phyloP scores from a whole-genome alignment of 2,888 invertebrate species.

The Drosophila phalerata region DNA sequence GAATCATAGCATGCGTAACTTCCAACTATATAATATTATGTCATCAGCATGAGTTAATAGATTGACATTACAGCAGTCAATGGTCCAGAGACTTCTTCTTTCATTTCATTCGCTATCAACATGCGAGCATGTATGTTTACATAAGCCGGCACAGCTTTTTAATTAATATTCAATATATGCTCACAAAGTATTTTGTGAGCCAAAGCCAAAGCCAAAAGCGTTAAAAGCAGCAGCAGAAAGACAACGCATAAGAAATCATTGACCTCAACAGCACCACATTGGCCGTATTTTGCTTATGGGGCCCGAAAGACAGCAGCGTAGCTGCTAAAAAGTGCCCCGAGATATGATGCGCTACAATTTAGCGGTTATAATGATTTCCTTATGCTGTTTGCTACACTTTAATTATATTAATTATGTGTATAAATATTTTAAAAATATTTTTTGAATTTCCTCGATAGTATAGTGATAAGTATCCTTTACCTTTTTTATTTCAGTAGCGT shows the following conservation, averaged over 20 bases:
- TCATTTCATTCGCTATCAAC: slow-evolving; percentile 26
- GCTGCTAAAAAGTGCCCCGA: slow-evolving; percentile 44
- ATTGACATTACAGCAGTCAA: slow-evolving; percentile 57
- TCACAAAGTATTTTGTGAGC: slow-evolving; percentile 35
- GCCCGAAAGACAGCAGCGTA: slow-evolving; percentile 46
- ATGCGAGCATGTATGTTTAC: slow-evolving; percentile 55
- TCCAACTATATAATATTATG: slow-evolving; percentile 44
- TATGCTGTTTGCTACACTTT: slow-evolving; percentile 2
- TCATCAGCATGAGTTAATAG: slow-evolving; percentile 57
- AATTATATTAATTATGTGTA: background rate
- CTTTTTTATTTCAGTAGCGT: background rate
- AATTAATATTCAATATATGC: slow-evolving; percentile 74
- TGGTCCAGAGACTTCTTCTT: slow-evolving; percentile 46
- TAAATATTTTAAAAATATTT: background rate
- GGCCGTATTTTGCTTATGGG: slow-evolving; percentile 73
- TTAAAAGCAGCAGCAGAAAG: slow-evolving; percentile 63
- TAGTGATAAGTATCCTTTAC: slow-evolving; percentile 5
- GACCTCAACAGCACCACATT: slow-evolving; percentile 72
- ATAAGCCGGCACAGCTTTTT: slow-evolving; percentile 57
- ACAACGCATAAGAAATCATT: slow-evolving; percentile 75
- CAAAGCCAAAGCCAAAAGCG: slow-evolving; percentile 48
- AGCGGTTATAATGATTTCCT: slow-evolving; percentile 17
- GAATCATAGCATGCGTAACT: slow-evolving; percentile 27
- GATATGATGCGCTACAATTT: slow-evolving; percentile 30
- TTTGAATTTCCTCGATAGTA: background rate